A percentile compares a stretch with the other conserved stretches of the same genome.
Evolutionary conservation across 2,113 vertebrate genomes (phyloP).

Genomic region (Pomatorhinus ruficollis): DNA sequence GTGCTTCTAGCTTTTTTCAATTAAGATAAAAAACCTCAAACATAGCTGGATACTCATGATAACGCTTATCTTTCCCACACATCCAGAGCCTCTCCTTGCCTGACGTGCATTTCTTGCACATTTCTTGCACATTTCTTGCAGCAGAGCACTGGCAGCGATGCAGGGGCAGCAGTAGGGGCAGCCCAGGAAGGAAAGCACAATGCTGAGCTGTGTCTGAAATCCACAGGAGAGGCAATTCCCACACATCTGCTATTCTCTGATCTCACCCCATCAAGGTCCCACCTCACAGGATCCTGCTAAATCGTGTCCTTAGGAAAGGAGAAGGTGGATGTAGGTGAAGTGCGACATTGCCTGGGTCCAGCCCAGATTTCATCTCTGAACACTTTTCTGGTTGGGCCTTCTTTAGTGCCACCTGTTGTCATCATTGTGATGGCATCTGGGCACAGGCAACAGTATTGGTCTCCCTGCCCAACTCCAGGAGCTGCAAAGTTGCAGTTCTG

Average conservation of each 20-base stretch:
- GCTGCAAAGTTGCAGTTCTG: not conserved
- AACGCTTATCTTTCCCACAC: not conserved
- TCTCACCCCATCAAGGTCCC: not conserved
- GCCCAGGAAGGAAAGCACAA: not conserved
- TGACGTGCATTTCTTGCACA: rapidly evolving
- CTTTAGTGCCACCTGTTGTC: not conserved
- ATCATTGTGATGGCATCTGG: not conserved
- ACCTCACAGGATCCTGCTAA: not conserved
- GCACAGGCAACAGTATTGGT: not conserved
- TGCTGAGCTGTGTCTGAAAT: not conserved
- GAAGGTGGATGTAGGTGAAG: not conserved
- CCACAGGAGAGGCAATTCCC: not conserved
- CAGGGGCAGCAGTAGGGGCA: not conserved
- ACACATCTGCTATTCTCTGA: not conserved
- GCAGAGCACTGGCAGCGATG: not conserved
- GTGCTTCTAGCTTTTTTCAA: not conserved
- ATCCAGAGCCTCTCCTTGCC: not conserved
- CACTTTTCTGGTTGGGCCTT: not conserved
- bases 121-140: not conserved
- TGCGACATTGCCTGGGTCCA: not conserved
- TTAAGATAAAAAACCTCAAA: not conserved
- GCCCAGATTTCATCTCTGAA: not conserved
- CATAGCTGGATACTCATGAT: not conserved
- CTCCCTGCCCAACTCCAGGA: not conserved
- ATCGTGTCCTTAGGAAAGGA: not conserved